phyloP scores from a whole-genome alignment of 2,888 invertebrate species.

The Drosophila antonietae region DNA sequence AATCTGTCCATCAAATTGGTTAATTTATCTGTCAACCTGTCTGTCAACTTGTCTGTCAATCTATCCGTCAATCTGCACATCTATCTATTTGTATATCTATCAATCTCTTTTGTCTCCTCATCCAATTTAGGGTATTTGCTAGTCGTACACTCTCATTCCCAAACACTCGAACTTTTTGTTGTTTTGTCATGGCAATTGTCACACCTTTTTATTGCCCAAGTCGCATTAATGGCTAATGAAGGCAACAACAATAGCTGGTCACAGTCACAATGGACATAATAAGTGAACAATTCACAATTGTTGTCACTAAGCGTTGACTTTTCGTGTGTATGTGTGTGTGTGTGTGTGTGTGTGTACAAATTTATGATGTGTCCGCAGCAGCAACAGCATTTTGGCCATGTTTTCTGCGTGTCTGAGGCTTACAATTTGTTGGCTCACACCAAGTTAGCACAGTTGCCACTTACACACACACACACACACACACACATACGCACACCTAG shows the following conservation, averaged over 20 bases:
- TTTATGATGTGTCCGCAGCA: constrained; percentile 53
- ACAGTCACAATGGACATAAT: constrained; percentile 45
- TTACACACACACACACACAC: neutral
- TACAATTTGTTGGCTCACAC: constrained; percentile 16
- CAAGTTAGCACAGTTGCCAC: neutral
- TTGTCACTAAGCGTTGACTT: constrained; percentile 34
- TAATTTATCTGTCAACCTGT: neutral
- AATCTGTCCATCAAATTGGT: neutral
- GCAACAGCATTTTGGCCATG: constrained; percentile 30
- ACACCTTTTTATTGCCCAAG: constrained; percentile 70
- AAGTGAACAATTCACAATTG: constrained; percentile 56
- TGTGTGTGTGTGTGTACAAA: constrained; percentile 22
- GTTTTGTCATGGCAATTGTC: constrained; percentile 61
- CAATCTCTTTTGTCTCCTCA: neutral
- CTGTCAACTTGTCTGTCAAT: neutral
- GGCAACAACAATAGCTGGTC: constrained; percentile 37
- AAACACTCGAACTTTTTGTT: neutral
- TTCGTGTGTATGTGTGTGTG: neutral
- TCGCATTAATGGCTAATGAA: constrained; percentile 73
- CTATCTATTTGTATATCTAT: neutral
- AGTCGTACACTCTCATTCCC: neutral
- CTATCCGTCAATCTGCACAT: neutral
- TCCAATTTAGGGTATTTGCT: neutral
- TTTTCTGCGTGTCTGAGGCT: constrained; percentile 31
- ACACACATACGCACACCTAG: constrained; percentile 4